phyloP scores from a whole-genome alignment of 2,888 invertebrate species.

The Enchytraeus crypticus region DNA sequence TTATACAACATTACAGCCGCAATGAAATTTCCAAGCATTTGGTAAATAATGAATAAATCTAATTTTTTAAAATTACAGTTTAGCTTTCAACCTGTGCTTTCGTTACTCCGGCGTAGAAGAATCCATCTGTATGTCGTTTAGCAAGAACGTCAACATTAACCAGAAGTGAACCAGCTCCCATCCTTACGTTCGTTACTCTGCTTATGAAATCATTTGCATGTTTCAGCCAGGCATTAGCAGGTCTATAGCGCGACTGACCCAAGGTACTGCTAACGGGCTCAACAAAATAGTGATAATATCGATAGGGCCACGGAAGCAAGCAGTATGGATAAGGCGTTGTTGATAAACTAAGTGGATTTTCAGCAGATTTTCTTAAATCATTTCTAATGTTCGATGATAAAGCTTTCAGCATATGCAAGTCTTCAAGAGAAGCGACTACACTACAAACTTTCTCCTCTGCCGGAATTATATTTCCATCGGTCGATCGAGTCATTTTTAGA shows the following conservation, averaged over 20 bases:
- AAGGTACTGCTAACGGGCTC: background rate
- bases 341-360: constrained; percentile 5
- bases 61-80: background rate
- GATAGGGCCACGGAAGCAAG: constrained; percentile 15
- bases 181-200: constrained; percentile 24
- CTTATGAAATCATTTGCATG: constrained; percentile 32
- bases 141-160: constrained; percentile 42
- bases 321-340: constrained; percentile 17
- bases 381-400: background rate
- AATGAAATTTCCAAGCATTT: background rate
- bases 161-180: constrained; percentile 43
- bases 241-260: constrained; percentile 32
- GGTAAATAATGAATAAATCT: background rate
- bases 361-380: too few relatives aligned
- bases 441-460: constrained; percentile 18
- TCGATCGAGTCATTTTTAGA: constrained; percentile 36
- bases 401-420: too few relatives aligned
- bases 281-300: constrained; percentile 15
- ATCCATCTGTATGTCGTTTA: constrained; percentile 42
- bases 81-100: constrained; percentile 41
- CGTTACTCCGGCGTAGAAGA: constrained; percentile 43
- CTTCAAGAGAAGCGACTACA: constrained; percentile 3
- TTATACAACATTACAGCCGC: too few relatives aligned
- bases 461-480: constrained; percentile 34
- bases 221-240: constrained; percentile 36